phyloP scores from a whole-genome alignment of 1,140 invertebrate species.

The Drosophila miranda region DNA sequence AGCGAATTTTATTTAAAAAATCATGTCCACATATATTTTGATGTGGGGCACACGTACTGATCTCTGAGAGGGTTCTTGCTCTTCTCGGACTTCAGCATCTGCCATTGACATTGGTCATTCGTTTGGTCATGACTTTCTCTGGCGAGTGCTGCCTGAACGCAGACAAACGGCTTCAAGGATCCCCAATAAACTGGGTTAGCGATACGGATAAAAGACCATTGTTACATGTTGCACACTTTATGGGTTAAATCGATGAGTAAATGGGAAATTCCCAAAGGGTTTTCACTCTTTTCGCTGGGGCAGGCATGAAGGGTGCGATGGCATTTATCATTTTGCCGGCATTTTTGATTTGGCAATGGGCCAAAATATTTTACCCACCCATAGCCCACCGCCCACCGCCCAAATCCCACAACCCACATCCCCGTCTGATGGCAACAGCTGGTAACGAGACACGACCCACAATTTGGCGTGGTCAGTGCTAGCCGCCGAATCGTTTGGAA shows the following conservation, averaged over 20 bases:
- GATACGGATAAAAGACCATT: slow-evolving; percentile 12
- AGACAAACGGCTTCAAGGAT: too few species aligned
- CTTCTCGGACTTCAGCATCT: slow-evolving; percentile 38
- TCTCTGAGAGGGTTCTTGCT: slow-evolving; percentile 6
- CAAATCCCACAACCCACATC: too few species aligned
- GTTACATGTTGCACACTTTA: slow-evolving; percentile 4
- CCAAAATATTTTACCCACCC: slow-evolving; percentile 47
- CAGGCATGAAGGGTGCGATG: not conserved
- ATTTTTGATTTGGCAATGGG: slow-evolving; percentile 50
- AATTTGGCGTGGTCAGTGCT: slow-evolving; percentile 69
- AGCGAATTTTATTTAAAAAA: slow-evolving; percentile 28
- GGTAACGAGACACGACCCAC: slow-evolving; percentile 51
- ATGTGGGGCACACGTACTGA: slow-evolving; percentile 53
- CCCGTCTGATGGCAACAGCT: slow-evolving; percentile 48
- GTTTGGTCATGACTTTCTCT: slow-evolving; percentile 51
- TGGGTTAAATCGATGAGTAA: too few species aligned
- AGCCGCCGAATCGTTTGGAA: slow-evolving; percentile 22
- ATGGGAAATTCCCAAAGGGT: slow-evolving; percentile 17
- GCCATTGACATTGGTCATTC: slow-evolving; percentile 66
- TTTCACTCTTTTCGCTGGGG: not conserved
- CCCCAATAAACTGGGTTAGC: slow-evolving; percentile 27
- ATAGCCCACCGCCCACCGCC: not conserved
- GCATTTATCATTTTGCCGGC: slow-evolving; percentile 22
- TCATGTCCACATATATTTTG: slow-evolving; percentile 17
- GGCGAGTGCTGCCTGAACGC: too few species aligned